Evolutionary conservation across 2,113 vertebrate genomes (phyloP), one percentile per base, ranked within the genome.

Genomic region (Nestor notabilis): DNA sequence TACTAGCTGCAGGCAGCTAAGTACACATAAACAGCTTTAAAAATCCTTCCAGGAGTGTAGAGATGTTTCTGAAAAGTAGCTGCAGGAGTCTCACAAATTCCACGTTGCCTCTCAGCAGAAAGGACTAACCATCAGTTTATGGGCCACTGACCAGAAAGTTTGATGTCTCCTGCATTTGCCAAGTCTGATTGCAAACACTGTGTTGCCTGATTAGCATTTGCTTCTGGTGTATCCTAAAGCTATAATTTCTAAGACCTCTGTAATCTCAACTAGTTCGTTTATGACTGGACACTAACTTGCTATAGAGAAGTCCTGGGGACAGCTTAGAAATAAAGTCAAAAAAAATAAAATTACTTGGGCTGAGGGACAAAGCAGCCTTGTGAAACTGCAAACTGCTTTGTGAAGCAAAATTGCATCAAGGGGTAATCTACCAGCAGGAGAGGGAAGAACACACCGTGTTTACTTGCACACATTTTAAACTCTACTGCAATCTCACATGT

Each of bases 131-230:
- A 47, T 20, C 56, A 33, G 24, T 52, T 86, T 74, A 56, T 1
- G 2, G n/a, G 27, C 18, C 58, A 61, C 35, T 69, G 65, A 65
- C 27, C 27, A 63, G 14, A 83, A 83, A 17, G 35, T 47, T 29
- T 56, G 41, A 75, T 11, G 17, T 58, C 70, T 92, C 58, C 52
- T 81, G 13, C 18, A 74, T 49, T 69, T 83, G 60, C 37, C 39
- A 82, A 74, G 83, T 27, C 31, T 63, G 20, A 50, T 68, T 17
- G 27, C 39, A 78, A 80, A 46, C 13, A 20, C 17, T 29, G 1
- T 35, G 23, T n/a, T 66, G 20, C 18, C 63, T 24, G 13, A 50
- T 44, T 12, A 44, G 20, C 0, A 0, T 46, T 61, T 80, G 14
- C 5, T 60, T 89, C 50, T 70, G 21, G 17, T 41, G 7, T 20